Percentiles rank a stretch among this genome's conserved stretches.
These are phyloP conservation scores for Zosterops lateralis DNA, from an alignment of 2,113 vertebrate species.

Conservation along the genomic window DNA sequence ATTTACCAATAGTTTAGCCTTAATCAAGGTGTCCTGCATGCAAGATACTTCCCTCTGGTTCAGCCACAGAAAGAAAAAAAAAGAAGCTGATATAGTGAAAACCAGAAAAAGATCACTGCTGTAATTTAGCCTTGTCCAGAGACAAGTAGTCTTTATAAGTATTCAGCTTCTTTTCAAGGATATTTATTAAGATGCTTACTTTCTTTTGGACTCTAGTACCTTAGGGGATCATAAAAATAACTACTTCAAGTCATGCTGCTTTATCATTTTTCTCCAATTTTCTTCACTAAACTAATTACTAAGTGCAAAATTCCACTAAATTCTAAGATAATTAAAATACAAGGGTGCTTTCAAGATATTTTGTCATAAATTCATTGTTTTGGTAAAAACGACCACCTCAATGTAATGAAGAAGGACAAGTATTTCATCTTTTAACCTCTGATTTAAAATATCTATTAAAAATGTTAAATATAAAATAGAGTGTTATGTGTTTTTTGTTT, in stretches of 20 bases:
- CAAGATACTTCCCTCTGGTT: background rate
- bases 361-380: background rate
- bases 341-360: background rate
- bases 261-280: background rate
- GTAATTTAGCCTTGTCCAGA: background rate
- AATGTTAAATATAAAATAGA: background rate
- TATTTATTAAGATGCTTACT: background rate
- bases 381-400: background rate
- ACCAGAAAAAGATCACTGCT: background rate
- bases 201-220: background rate
- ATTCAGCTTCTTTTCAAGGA: background rate
- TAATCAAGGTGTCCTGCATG: background rate
- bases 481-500: background rate
- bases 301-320: background rate
- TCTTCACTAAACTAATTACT: background rate
- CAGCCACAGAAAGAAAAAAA: background rate
- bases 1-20: background rate
- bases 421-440: background rate
- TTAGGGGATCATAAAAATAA: background rate
- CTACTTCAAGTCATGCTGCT: background rate
- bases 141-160: background rate
- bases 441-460: background rate
- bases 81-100: background rate
- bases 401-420: background rate
- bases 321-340: background rate